Evolutionary conservation across 2,113 vertebrate genomes (phyloP), one percentile per base, ranked within the genome.

Genomic region (Antechinus stuartii): DNA sequence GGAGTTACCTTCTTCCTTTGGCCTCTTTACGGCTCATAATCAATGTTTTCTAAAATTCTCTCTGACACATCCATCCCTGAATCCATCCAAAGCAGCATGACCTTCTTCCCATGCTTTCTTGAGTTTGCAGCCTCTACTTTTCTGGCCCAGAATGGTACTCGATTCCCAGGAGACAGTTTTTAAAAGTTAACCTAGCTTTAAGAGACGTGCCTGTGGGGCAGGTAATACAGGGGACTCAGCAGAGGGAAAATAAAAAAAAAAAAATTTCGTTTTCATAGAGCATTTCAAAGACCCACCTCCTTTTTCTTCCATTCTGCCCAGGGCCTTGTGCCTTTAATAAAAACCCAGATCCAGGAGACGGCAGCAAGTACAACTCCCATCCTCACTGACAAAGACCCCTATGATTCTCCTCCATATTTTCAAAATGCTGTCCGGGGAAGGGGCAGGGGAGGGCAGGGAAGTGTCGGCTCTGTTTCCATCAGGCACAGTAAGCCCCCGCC

Each of bases 401-500:
- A 16, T n/a, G 68, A 76, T 76, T 76, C 68, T 76, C 35, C 16
- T 42, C 35, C 68, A n/a, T 42, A 23, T 84, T 84, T n/a, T 19
- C 68, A 89, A 91, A 53, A 89, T 50, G 46, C 92, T 90, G 94
- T 92, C 2, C 19, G 23, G 68, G 61, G 12, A 0, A 55, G n/a
- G 50, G 54, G 91, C 76, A 56, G 89, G 46, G 84, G 26, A 12
- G 90, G 94, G 91, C 56, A 8, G 6, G n/a, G 49, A 30, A n/a
- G 16, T 0, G 26, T 8, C 16, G 90, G 49, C n/a, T 26, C 91
- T 50, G 4, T 54, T 9, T 76, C 96, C 0, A 0, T 57, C 4
- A 30, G 90, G 97, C 96, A 0, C 42, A 97, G 98, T 76, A n/a
- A 76, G 30, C 97, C 93, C 95, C 89, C 93, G 61, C 93, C 98